A percentile compares a stretch with the other conserved stretches of the same genome.
These are phyloP conservation scores for Plagiodera versicolora DNA, from an alignment of 2,888 invertebrate genomes.

Conservation along the genomic window DNA sequence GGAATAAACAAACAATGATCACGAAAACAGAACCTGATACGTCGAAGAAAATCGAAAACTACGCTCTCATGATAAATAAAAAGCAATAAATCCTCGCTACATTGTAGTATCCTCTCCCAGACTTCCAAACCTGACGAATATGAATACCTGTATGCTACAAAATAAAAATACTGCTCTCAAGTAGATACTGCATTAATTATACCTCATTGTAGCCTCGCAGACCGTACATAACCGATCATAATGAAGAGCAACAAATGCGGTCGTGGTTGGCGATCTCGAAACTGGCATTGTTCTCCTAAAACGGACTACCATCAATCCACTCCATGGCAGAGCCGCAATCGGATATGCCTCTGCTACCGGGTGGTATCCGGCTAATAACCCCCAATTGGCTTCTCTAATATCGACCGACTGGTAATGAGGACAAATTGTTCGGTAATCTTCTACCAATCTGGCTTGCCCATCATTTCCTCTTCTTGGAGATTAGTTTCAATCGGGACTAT, in stretches of 20 bases:
- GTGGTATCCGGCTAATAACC: constrained; percentile 48
- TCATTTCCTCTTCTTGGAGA: constrained; percentile 38
- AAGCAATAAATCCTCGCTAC: neutral
- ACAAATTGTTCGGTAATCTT: constrained; percentile 43
- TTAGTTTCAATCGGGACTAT: neutral
- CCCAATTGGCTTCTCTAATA: constrained; percentile 46
- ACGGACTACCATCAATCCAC: constrained; percentile 29
- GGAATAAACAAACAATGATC: no score
- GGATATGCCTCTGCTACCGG: constrained; percentile 50
- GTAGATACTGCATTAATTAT: neutral
- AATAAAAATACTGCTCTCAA: neutral
- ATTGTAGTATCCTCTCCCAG: neutral
- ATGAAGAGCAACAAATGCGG: neutral
- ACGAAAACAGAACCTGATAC: no score
- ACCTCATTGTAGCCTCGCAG: neutral
- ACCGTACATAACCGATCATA: neutral
- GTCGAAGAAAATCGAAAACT: no score
- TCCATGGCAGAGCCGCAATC: constrained; percentile 24
- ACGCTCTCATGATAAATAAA: no score
- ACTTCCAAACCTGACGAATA: neutral
- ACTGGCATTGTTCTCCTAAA: constrained; percentile 33
- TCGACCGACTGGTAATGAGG: constrained; percentile 45
- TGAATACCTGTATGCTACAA: neutral
- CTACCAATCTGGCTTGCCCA: constrained; percentile 43
- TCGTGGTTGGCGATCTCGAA: neutral